Base-by-base conservation (phyloP, 1,140 invertebrate genomes). In the Drosophila orosa region DNA sequence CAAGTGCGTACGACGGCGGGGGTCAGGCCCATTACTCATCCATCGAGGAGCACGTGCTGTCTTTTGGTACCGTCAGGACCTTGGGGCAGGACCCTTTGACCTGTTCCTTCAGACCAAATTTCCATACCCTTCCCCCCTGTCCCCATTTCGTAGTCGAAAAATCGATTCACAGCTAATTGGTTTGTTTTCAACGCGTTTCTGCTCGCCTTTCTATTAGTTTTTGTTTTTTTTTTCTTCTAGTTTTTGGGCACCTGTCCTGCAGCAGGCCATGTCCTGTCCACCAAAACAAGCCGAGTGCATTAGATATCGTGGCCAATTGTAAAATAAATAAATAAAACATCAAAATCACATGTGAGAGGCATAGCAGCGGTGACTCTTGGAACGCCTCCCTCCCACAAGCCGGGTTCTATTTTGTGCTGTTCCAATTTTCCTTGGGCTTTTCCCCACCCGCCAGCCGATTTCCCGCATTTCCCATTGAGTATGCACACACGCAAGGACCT, bases 121-220 rank as follows among this genome's bases (percentile, higher is more conserved):
- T 44, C 17, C 24, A 24, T 19, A 10, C 27, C 15, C 10, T 10
- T 27, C 17, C 13, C 8, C 27, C 29, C 3, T 33, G 45, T 15
- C 8, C 61, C 45, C 68, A 47, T 68, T 54, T 59, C 55, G 69
- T 69, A 76, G 55, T 86, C 74, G 75, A 79, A 86, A 68, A 83
- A 86, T 86, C 72, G 82, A 86, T 86, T 78, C 48, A 19, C 31
- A 19, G 47, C 58, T 86, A 86, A 86, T 87, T 86, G 79, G 45
- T 73, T 74, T 66, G 68, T 75, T 81, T 74, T 69, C 58, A 69
- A 47, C 45, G 73, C 25, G 19, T 24, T 47, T 19, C 33, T 54
- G 31, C 0, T 24, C 13, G 5, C 33, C 9, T 6, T 29, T 12
- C 25, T n/a, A 19, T 15, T 12, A 29, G 15, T 33, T 15, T 52